Conservation (phyloP, 2,113 vertebrate species). For the Guaruba guarouba region DNA sequence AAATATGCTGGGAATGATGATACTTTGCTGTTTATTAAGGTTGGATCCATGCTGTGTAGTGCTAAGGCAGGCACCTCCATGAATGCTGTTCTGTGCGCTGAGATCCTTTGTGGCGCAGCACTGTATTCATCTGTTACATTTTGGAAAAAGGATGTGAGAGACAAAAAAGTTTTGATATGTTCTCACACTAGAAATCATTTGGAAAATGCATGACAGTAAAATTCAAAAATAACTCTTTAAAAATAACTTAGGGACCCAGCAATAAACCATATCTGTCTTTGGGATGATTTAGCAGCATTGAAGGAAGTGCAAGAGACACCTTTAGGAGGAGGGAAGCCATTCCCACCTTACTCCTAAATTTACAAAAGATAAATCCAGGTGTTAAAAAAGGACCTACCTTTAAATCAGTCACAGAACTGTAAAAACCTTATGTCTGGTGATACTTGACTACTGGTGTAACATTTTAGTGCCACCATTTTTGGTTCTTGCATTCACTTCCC, state of each 20-base stretch:
- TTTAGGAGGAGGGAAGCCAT: not conserved
- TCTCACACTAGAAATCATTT: not conserved
- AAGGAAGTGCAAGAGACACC: not conserved
- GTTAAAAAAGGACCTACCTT: not conserved
- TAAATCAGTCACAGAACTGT: not conserved
- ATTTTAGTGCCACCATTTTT: not conserved
- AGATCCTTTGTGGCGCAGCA: not conserved
- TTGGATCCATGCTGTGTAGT: rapidly evolving
- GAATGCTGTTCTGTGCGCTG: rapidly evolving
- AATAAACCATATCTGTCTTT: not conserved
- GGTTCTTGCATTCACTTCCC: not conserved
- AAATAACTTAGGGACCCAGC: not conserved
- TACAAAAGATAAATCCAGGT: not conserved
- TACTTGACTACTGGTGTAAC: not conserved
- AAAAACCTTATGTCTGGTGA: not conserved
- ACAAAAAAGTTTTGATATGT: not conserved
- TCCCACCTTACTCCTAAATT: not conserved
- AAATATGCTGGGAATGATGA: not conserved
- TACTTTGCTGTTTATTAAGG: not conserved
- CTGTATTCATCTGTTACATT: not conserved
- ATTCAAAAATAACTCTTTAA: not conserved
- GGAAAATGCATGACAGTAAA: not conserved
- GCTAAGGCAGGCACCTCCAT: not conserved
- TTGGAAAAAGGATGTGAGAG: not conserved
- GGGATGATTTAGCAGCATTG: not conserved